A percentile compares a stretch with the other conserved stretches of the same genome.
phyloP scores from a whole-genome alignment of 2,113 vertebrate genomes.

The Chrysochloris asiatica region DNA sequence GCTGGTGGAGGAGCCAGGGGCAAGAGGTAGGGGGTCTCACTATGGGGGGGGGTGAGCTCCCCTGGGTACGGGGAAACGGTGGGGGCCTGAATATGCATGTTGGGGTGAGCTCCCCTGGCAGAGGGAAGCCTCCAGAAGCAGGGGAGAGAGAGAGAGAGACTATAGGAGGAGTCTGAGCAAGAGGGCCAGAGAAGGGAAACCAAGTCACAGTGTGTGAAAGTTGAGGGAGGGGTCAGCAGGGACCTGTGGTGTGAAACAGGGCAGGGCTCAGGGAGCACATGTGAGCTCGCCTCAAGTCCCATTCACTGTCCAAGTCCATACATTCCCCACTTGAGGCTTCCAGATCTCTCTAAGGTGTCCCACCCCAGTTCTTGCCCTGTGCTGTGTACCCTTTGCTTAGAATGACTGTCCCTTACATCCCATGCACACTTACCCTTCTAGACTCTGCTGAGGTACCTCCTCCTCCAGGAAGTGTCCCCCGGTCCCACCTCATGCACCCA shows the following conservation, averaged over 20 bases:
- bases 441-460: neutral
- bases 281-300: neutral
- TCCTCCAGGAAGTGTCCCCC: neutral
- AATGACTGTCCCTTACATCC: too few species aligned
- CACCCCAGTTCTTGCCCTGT: neutral
- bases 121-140: neutral
- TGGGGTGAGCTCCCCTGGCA: too few species aligned
- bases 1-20: neutral
- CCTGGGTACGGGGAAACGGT: too few species aligned
- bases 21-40: neutral
- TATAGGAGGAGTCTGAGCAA: neutral
- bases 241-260: neutral
- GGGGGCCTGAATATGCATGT: too few species aligned
- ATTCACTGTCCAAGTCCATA: neutral
- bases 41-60: neutral
- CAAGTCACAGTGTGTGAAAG: neutral
- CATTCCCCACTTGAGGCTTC: neutral
- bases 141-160: neutral
- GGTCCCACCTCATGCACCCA: neutral
- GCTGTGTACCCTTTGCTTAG: neutral
- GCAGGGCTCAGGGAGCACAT: too few species aligned
- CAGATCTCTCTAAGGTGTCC: neutral
- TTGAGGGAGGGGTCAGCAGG: neutral
- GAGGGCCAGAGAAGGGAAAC: neutral
- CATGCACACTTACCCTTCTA: neutral